phyloP scores from a whole-genome alignment of 2,113 vertebrate genomes.

The Excalfactoria chinensis region DNA sequence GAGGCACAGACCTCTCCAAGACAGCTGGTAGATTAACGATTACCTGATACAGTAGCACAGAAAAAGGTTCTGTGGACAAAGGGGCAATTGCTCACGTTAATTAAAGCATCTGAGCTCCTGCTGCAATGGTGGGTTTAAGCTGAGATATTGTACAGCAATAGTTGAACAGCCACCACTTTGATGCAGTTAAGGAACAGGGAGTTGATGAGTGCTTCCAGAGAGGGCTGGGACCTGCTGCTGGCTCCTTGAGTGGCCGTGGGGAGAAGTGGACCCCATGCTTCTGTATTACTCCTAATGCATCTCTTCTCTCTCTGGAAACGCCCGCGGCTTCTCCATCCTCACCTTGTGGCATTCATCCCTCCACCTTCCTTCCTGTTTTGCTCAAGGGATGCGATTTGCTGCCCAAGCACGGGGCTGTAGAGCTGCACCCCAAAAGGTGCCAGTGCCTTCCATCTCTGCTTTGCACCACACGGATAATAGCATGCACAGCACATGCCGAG shows the following conservation, averaged over 20 bases:
- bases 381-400: background rate
- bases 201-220: background rate
- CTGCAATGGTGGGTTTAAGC: constrained; percentile 40
- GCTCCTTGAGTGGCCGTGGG: background rate
- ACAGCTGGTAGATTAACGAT: constrained; percentile 54
- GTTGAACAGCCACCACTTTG: background rate
- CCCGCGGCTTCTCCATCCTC: rapidly evolving
- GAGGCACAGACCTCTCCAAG: constrained; percentile 15
- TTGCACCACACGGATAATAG: background rate
- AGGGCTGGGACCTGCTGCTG: rapidly evolving
- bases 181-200: constrained; percentile 5
- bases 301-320: background rate
- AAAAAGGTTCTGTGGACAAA: constrained; percentile 53
- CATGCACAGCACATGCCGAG: background rate
- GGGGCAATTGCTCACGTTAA: constrained; percentile 65
- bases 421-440: rapidly evolving
- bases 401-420: background rate
- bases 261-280: background rate
- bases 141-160: background rate
- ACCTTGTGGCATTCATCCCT: rapidly evolving
- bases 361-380: background rate
- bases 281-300: background rate
- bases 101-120: constrained; percentile 50
- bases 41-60: constrained; percentile 27
- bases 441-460: background rate